phyloP scores from a whole-genome alignment of 2,797 vertebrate species.

The Parauchenoglanis punctatus region DNA sequence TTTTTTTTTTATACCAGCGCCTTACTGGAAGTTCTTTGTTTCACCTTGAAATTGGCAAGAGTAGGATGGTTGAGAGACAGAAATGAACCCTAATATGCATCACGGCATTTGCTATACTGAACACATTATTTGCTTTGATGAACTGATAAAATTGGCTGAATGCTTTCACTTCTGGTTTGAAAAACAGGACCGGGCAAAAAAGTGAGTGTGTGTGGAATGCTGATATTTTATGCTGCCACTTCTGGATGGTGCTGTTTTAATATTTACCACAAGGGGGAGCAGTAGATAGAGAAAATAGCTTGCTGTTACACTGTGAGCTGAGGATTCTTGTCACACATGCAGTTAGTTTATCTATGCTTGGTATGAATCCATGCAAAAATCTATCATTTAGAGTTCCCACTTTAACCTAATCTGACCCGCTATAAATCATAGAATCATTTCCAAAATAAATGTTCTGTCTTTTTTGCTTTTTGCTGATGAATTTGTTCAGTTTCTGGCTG shows the following conservation, averaged over 20 bases:
- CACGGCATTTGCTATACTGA: no score
- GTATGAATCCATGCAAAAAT: background rate
- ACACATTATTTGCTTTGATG: background rate
- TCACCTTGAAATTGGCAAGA: background rate
- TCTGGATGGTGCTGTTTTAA: constrained; percentile 37
- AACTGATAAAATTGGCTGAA: background rate
- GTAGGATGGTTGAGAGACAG: background rate
- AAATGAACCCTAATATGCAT: constrained; percentile 1
- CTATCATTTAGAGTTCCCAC: background rate
- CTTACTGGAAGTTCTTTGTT: constrained; percentile 16
- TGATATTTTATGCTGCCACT: background rate
- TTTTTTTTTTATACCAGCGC: background rate
- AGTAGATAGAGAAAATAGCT: constrained; percentile 51
- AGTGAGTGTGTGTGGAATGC: background rate
- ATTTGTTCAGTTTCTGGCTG: background rate
- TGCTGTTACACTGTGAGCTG: background rate
- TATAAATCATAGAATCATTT: background rate
- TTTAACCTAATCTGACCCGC: background rate
- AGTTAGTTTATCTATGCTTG: background rate
- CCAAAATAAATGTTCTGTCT: background rate
- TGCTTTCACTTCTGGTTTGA: background rate
- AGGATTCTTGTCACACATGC: background rate
- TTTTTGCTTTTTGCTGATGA: background rate
- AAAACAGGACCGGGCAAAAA: background rate
- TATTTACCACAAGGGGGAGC: constrained; percentile 67